Evolutionary conservation across 2,113 vertebrate species (phyloP).

Genomic region (Melanostigma gelatinosum): DNA sequence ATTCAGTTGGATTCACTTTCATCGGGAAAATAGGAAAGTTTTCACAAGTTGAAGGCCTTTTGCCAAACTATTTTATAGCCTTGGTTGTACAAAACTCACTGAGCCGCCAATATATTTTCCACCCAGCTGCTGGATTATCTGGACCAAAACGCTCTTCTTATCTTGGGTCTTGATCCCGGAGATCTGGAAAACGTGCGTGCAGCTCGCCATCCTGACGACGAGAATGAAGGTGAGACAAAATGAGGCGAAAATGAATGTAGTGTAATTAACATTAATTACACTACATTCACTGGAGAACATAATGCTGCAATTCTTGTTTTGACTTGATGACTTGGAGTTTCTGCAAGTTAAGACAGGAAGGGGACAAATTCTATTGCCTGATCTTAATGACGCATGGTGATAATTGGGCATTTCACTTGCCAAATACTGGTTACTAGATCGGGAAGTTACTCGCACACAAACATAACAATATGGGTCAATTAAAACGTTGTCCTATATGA

Average conservation of each 20-base stretch:
- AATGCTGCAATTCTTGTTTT: constrained; percentile 35
- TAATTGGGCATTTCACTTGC: background rate
- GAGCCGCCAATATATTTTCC: constrained; percentile 82
- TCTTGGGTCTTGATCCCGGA: constrained; percentile 78
- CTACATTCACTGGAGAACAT: background rate
- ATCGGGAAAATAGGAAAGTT: background rate
- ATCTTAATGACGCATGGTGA: background rate
- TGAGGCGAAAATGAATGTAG: no score
- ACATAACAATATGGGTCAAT: background rate
- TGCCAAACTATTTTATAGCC: background rate
- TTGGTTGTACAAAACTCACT: constrained; percentile 61
- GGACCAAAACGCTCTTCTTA: constrained; percentile 73
- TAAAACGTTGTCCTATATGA: background rate
- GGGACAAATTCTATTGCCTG: background rate
- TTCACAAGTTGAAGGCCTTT: background rate
- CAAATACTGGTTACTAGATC: no score
- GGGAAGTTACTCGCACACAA: background rate
- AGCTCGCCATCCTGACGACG: constrained; percentile 65
- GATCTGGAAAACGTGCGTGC: constrained; percentile 79
- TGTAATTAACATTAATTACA: background rate
- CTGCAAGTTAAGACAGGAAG: background rate
- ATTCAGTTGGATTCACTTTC: background rate
- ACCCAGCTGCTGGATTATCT: constrained; percentile 75
- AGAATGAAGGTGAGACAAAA: background rate
- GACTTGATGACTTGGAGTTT: background rate